Evolutionary conservation across 2,113 vertebrate genomes (phyloP), one percentile per base, ranked within the genome.

Genomic region (Gadus chalcogrammus): DNA sequence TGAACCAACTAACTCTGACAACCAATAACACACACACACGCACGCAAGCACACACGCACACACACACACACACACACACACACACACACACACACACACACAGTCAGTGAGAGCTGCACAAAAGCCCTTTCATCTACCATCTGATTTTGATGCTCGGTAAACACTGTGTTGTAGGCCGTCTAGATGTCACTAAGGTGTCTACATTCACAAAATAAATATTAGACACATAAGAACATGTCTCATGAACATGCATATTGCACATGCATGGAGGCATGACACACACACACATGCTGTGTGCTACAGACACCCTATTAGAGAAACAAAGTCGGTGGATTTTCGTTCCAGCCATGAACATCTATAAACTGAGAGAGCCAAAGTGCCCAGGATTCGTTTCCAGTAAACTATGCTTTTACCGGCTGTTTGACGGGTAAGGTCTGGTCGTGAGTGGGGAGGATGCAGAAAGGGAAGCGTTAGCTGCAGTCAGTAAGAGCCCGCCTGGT

Each of bases 401-500:
- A 28, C 15, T 15, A 59, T 31, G 77, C 63, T 74, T 76, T 85
- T 87, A 72, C 71, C 77, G 81, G 65, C 78, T 56, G 69, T 72
- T 68, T 71, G 70, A 69, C 68, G 62, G 63, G 70, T 73, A 68
- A 74, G 77, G 72, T 68, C 71, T 15, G 52, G 64, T 31, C 66
- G 73, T 85, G 82, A 85, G 79, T 75, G 70, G 65, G 67, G 60
- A 71, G 55, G 67, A 79, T 11, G 38, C 65, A 67, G 35, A 12
- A 53, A 61, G 65, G 35, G 65, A 76, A 70, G 61, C 68, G 69
- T 81, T 81, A 64, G 13, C 64, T 31, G 65, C 61, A 66, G 72
- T 73, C 74, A 73, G 77, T n/a, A n/a, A 83, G 79, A 71, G 65
- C 70, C 73, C 78, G 69, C 82, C 83, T 88, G 82, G 75, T 68